A percentile compares a stretch with the other conserved stretches of the same genome.
phyloP scores from a whole-genome alignment of 2,797 vertebrate species.

The Danio albolineatus region DNA sequence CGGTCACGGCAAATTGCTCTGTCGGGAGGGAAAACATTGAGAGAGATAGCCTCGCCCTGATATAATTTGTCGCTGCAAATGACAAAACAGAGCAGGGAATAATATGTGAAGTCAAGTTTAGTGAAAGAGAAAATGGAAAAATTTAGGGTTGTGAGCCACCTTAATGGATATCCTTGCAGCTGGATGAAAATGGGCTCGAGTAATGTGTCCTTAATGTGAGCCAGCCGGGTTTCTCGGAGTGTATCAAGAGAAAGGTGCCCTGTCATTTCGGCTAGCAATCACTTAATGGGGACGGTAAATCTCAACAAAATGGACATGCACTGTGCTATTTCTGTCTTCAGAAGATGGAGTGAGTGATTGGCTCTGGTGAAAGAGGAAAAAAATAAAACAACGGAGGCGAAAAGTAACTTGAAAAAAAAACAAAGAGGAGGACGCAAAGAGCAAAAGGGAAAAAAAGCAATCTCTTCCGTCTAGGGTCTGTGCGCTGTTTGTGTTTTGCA shows the following conservation, averaged over 20 bases:
- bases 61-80: conserved; percentile 85
- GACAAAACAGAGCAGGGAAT: conserved; percentile 85
- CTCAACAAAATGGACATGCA: conserved; percentile 89
- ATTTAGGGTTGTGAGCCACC: conserved; percentile 83
- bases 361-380: conserved; percentile 77
- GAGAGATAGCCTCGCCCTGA: conserved; percentile 82
- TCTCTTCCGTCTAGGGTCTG: conserved; percentile 81
- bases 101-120: conserved; percentile 87
- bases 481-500: conserved; percentile 84
- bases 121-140: conserved; percentile 88
- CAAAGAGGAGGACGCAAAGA: conserved; percentile 73
- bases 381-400: conserved; percentile 66
- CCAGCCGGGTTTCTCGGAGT: conserved; percentile 85
- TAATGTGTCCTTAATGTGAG: conserved; percentile 83
- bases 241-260: conserved; percentile 87
- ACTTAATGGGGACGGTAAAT: conserved; percentile 93
- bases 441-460: conserved; percentile 81
- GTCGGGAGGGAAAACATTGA: conserved; percentile 77
- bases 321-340: conserved; percentile 87
- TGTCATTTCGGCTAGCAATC: conserved; percentile 92
- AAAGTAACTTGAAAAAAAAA: conserved; percentile 62
- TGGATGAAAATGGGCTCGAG: conserved; percentile 79
- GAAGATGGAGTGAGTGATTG: conserved; percentile 85
- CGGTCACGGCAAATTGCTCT: conserved; percentile 81
- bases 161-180: conserved; percentile 88